Base-by-base conservation (phyloP, 2,113 vertebrate species). In the Apodemus speciosus region DNA sequence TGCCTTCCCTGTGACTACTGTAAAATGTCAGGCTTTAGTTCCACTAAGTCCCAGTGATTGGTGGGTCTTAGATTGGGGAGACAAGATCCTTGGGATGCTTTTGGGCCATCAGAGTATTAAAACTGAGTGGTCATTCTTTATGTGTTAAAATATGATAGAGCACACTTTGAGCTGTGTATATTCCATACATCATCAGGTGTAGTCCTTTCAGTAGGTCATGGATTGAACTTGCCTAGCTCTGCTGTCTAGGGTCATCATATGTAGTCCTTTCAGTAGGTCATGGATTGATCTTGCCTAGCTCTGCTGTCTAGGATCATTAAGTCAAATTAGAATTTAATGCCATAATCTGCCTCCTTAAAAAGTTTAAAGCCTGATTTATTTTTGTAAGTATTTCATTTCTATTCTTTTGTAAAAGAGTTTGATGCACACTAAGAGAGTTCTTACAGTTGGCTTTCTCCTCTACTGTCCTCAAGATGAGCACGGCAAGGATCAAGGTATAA, bases 401-500 rank as follows among this genome's bases (percentile, higher is more conserved):
- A 10, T 18, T 81, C 23, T 60, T 96, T n/a, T n/a, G 0, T 94
- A 10, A 77, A 91, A 92, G 90, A 5, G 8, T 0, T 96, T 92
- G 60, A 53, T 93, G 88, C 8, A 64, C 85, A 91, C 46, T 91
- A 35, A 94, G 69, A 95, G 53, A 93, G 49, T 91, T 95, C 68
- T 87, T 90, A 92, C 68, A 53, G 69, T 93, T 95, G 87, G 89
- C 4, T 94, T 92, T 96, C 10, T 58, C 21, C 35, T n/a, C 75
- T 89, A 46, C 66, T 11, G 40, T 90, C 10, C 84, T 20, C 62
- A 97, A 99, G 99, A 99, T 97, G 99, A 99, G 85, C 99, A 99
- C 95, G 99, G 99, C 62, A 99, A 99, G 96, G 99, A 99, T 97
- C 99, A 99, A 97, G 99, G 99, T 91, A 98, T 99, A 97, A 99